A percentile compares a stretch with the other conserved stretches of the same genome.
These are phyloP conservation scores for Melinaea marsaeus DNA, from an alignment of 2,888 invertebrate species.

Conservation along the genomic window DNA sequence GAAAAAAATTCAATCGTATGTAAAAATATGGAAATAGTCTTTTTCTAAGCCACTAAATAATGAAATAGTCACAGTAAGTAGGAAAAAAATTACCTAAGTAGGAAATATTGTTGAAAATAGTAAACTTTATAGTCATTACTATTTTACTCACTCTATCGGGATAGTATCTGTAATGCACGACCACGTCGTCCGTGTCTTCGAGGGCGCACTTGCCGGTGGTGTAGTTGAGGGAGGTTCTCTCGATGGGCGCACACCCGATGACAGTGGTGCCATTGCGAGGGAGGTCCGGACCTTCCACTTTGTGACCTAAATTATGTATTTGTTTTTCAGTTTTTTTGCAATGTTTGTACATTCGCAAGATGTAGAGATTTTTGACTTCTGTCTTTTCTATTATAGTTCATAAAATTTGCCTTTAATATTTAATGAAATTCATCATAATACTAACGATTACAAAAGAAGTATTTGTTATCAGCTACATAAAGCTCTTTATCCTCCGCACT, in stretches of 20 bases:
- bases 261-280: slow-evolving; percentile 60
- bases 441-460: slow-evolving; percentile 72
- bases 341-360: neutral
- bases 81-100: too few species aligned
- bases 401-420: neutral
- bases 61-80: too few species aligned
- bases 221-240: slow-evolving; percentile 65
- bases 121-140: neutral
- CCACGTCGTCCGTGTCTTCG: slow-evolving; percentile 66
- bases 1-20: too few species aligned
- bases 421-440: slow-evolving; percentile 22
- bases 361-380: neutral
- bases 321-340: too few species aligned
- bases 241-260: slow-evolving; percentile 61
- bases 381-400: too few species aligned
- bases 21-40: too few species aligned
- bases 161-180: slow-evolving; percentile 69
- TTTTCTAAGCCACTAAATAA: too few species aligned
- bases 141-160: slow-evolving; percentile 58
- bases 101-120: too few species aligned
- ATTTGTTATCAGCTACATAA: slow-evolving; percentile 58
- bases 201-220: slow-evolving; percentile 57
- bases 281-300: slow-evolving; percentile 61
- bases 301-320: slow-evolving; percentile 51
- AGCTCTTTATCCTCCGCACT: slow-evolving; percentile 68